Evolutionary conservation across 2,888 invertebrate genomes (phyloP), one percentile per base, ranked within the genome.

Genomic region (Hypomecis punctinalis): DNA sequence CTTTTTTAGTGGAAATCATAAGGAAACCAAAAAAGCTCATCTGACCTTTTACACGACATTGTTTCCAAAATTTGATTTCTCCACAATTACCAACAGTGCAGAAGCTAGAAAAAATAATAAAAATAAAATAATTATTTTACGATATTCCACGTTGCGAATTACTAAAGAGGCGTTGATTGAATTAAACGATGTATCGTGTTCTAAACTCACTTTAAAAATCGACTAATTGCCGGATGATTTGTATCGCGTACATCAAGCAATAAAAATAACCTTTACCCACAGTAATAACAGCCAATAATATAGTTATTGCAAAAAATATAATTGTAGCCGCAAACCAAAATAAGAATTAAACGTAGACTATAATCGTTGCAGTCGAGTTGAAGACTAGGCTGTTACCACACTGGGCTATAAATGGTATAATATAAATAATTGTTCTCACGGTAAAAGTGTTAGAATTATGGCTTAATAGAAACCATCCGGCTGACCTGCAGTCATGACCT

Each of bases 251-350:
- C 56, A 55, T 35, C 45, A 37, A 35, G 42, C 43, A 54, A 66
- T 61, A 54, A 66, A 65, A 61, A 61, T 61, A 61, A 60, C 64
- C 46, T 66, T 66, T 58, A 61, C 58, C 5, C 54, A 23, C 40
- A 53, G 54, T 51, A 61, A 66, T 66, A 66, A 61, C 66, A 40
- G 53, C 51, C 66, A 58, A 62, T 58, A 64, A 60, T 36, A 51
- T 46, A 45, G 59, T 46, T 36, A 58, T 58, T 58, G 61, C 65
- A 70, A 70, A 70, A 70, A 70, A 61, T 53, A 66, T 66, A 66
- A 66, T 66, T 61, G 66, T 66, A 61, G 61, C 66, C 66, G 57
- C 66, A 45, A 66, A 66, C 66, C 66, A 66, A 61, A 58, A 56
- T 61, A 53, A 46, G 63, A 46, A 52, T 62, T 61, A 61, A 61